Conservation (phyloP, 2,888 invertebrate species). For the Palloptera scutellata region DNA sequence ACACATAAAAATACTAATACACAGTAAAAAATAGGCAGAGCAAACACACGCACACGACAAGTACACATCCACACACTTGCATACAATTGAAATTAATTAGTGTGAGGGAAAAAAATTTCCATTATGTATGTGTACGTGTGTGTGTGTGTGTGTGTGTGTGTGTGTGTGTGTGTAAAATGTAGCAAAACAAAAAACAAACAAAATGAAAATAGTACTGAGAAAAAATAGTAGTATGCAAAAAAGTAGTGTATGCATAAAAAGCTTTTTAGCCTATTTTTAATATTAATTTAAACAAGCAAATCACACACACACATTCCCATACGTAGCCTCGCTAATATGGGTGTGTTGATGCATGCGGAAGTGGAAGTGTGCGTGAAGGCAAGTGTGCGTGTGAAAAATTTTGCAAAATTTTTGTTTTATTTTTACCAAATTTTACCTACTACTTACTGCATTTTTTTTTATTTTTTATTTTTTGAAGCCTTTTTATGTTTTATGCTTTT, state of each 20-base stretch:
- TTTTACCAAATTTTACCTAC: not conserved
- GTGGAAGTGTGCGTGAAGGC: not conserved
- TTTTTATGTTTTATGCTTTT: constrained; percentile 20
- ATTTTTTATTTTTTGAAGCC: constrained; percentile 10
- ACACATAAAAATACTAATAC: too few species aligned
- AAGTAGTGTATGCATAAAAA: constrained; percentile 29
- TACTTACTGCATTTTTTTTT: not conserved
- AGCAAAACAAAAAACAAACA: constrained; percentile 14
- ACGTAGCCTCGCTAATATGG: too few species aligned
- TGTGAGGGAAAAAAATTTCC: constrained; percentile 12
- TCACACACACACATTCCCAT: too few species aligned
- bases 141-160: constrained; percentile 5
- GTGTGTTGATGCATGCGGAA: too few species aligned
- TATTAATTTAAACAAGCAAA: constrained; percentile 45
- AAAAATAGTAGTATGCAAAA: too few species aligned
- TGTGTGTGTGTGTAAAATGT: constrained; percentile 19
- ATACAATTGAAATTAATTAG: constrained; percentile 25
- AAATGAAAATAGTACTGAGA: too few species aligned
- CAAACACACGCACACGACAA: constrained; percentile 5
- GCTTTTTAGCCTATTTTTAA: constrained; percentile 62
- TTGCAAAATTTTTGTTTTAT: too few species aligned
- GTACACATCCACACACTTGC: constrained; percentile 4
- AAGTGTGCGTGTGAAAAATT: not conserved
- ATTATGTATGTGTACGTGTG: constrained; percentile 9
- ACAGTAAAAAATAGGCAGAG: not conserved